These are phyloP conservation scores for Helicolenus hilgendorfi DNA, from an alignment of 2,797 vertebrate genomes.

Conservation along the genomic window DNA sequence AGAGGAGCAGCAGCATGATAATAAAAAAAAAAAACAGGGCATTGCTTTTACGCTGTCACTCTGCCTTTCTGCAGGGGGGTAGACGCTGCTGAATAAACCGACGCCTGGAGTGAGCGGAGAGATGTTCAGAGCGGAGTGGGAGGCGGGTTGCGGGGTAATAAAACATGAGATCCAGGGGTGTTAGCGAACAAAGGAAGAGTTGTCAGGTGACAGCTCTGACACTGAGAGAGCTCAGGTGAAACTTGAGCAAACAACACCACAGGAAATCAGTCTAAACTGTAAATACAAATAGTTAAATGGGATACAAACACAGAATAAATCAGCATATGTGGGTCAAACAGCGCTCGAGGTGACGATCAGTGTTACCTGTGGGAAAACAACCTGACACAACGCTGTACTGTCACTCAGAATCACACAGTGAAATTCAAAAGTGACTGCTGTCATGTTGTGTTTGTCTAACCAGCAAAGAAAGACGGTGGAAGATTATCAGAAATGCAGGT, in stretches of 20 bases:
- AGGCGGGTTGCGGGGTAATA: constrained; percentile 36
- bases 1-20: constrained; percentile 14
- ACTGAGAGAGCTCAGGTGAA: constrained; percentile 34
- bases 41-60: constrained; percentile 38
- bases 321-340: background rate
- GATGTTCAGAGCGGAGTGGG: constrained; percentile 14
- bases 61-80: constrained; percentile 33
- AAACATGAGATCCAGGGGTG: constrained; percentile 44
- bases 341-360: background rate
- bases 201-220: constrained; percentile 49
- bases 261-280: constrained; percentile 41
- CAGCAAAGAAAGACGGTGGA: background rate
- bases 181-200: constrained; percentile 37
- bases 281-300: constrained; percentile 34
- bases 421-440: constrained; percentile 11
- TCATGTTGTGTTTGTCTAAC: constrained; percentile 44
- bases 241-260: constrained; percentile 20
- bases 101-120: constrained; percentile 1
- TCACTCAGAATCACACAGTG: constrained; percentile 1
- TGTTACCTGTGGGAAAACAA: background rate
- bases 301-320: background rate
- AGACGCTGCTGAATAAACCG: constrained; percentile 15
- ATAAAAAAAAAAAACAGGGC: constrained; percentile 55
- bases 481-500: constrained; percentile 27
- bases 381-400: background rate